Evolutionary conservation across 2,888 invertebrate genomes (phyloP), one percentile per base, ranked within the genome.

Genomic region (Pheosia tremula): DNA sequence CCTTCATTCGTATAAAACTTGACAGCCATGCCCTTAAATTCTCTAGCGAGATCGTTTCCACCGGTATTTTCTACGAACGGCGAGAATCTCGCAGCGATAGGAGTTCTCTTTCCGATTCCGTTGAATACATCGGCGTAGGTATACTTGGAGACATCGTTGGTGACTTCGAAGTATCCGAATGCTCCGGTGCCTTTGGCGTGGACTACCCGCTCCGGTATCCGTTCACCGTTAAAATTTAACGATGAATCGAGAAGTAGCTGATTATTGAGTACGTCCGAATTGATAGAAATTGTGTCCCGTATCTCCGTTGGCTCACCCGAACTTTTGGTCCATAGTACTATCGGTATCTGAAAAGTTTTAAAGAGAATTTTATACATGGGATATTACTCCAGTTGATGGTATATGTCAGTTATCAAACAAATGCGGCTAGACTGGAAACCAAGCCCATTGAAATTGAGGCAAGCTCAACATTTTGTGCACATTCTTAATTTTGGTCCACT

Each of bases 101-200:
- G 95, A 0, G 95, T 95, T 67, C 84, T 89, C 76, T 95, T 95
- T 4, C 96, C 96, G 56, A 96, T 85, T 41, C 85, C 78, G 50
- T 94, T 91, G 78, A 96, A 96, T 0, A 96, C 79, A 63, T 93
- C 93, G 0, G 96, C 95, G 74, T 94, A 95, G n/a, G 88, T 88
- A 72, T 95, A 95, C 70, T 94, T 88, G 0, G 91, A 89, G 59
- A 97, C 96, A 79, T 97, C 97, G 75, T 97, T 95, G 0, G 97
- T 97, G 0, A 97, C 96, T 86, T 97, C 96, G 76, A 98, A 97
- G 78, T 96, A 96, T 3, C 96, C 97, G 80, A 96, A 96, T 0
- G 97, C 97, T 49, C 96, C 98, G 49, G 96, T 96, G 67, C 98
- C 98, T 89, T 98, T 98, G 0, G 98, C 98, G 84, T 98, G 98